Evolutionary conservation across 2,888 invertebrate genomes (phyloP), one percentile per base, ranked within the genome.

Genomic region (Amblyjoppa proteus): DNA sequence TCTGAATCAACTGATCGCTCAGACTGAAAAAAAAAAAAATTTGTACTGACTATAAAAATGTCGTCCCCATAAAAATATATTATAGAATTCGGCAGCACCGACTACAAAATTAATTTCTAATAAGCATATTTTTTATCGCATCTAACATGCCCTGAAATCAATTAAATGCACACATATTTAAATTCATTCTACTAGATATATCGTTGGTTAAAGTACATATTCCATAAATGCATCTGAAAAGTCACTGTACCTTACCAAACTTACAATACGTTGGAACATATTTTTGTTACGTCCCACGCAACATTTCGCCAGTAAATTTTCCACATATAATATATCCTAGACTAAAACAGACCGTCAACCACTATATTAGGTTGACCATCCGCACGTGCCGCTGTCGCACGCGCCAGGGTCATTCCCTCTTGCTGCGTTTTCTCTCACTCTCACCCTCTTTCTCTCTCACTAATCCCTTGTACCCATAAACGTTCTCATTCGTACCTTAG

Each of bases 121-220:
- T 25, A 68, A 45, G 45, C 41, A 66, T 68, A 68, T 68, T 68
- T 45, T 68, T n/a, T 68, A 68, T 68, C 45, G 41, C 11, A 41
- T 45, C 45, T 20, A 66, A 45, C 45, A 25, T 68, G 25, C 68
- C 45, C 68, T 68, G 45, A 25, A 68, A 25, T 68, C 45, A 9
- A 68, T 68, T 41, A 25, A 68, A 68, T 68, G 25, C 45, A 45
- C 41, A 68, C 66, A 66, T 66, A n/a, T 66, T 20, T 20, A 20
- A 20, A 20, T 66, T 66, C 66, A 66, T 66, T 66, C n/a, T 45
- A 68, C 45, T 68, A 45, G 41, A 41, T 68, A 68, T 68, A 25
- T 45, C 9, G 45, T 41, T 25, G 20, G 20, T 25, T 68, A 4
- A 9, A 25, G 11, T 68, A 45, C 25, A 68, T 68, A 68, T 68